These are phyloP conservation scores for Drosophila putrida DNA, from an alignment of 2,888 invertebrate genomes.

Conservation along the genomic window DNA sequence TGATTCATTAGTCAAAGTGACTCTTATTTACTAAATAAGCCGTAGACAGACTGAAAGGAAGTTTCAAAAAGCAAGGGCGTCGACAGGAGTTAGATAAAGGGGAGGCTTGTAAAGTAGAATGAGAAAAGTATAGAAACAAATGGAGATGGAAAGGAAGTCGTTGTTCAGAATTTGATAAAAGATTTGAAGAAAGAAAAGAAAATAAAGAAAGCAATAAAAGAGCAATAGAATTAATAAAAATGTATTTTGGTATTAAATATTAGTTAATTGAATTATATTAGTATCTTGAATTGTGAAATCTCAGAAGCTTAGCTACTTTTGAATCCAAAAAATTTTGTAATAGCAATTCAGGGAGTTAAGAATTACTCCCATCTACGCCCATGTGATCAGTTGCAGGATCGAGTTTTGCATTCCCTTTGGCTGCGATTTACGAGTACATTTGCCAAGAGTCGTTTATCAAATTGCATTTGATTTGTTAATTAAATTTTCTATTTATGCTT, in stretches of 20 bases:
- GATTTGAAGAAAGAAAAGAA: no score
- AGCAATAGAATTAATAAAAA: no score
- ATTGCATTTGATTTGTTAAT: constrained; percentile 81
- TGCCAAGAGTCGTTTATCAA: constrained; percentile 66
- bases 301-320: no score
- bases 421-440: constrained; percentile 15
- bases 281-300: no score
- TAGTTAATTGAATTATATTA: no score
- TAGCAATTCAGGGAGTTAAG: no score
- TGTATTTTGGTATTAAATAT: no score
- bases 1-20: constrained; percentile 83
- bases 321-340: no score
- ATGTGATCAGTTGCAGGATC: constrained; percentile 34
- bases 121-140: background rate
- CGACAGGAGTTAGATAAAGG: background rate
- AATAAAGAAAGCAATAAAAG: no score
- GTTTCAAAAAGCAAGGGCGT: constrained; percentile 5
- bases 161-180: no score
- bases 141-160: no score
- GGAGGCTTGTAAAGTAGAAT: background rate
- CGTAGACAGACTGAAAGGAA: constrained; percentile 25
- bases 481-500: constrained; percentile 78
- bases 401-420: constrained; percentile 44
- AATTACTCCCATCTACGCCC: background rate
- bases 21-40: constrained; percentile 75